Conservation (phyloP, 2,113 vertebrate genomes). For the Amphiprion percula region DNA sequence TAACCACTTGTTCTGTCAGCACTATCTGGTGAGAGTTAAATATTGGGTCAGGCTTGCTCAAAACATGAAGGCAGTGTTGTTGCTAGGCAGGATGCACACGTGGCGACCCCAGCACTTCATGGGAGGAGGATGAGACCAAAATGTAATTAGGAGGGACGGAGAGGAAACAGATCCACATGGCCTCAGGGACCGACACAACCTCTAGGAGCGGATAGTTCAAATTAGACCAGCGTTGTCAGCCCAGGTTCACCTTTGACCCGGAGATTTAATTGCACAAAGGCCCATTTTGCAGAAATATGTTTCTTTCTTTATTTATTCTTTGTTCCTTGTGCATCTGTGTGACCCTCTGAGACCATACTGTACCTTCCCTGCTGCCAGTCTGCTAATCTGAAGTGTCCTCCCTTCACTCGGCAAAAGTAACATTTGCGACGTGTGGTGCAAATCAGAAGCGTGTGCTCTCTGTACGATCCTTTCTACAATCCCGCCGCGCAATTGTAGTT, state of each 20-base stretch:
- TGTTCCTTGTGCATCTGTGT: neutral
- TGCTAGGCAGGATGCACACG: conserved; percentile 17
- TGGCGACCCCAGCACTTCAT: conserved; percentile 66
- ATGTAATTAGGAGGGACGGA: conserved; percentile 70
- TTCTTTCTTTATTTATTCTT: neutral
- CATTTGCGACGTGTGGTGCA: conserved; percentile 56
- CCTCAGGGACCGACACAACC: conserved; percentile 65
- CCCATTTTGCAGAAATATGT: neutral
- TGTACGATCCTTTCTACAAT: conserved; percentile 62
- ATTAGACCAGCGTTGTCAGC: conserved; percentile 75
- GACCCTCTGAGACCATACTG: no score
- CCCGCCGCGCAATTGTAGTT: conserved; percentile 77
- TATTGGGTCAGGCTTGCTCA: neutral
- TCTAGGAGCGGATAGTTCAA: conserved; percentile 74
- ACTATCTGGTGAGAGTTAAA: conserved; percentile 7
- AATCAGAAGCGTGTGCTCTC: conserved; percentile 83
- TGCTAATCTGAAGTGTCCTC: conserved; percentile 48
- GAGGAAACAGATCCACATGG: conserved; percentile 70
- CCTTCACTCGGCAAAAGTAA: conserved; percentile 33
- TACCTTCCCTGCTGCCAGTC: conserved; percentile 20
- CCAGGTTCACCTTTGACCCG: conserved; percentile 69
- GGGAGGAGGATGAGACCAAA: conserved; percentile 69
- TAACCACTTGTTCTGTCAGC: no score
- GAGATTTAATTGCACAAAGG: conserved; percentile 52
- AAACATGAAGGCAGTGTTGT: conserved; percentile 31